phyloP scores from a whole-genome alignment of 2,113 vertebrate genomes.

The Leptobrachium leishanense region DNA sequence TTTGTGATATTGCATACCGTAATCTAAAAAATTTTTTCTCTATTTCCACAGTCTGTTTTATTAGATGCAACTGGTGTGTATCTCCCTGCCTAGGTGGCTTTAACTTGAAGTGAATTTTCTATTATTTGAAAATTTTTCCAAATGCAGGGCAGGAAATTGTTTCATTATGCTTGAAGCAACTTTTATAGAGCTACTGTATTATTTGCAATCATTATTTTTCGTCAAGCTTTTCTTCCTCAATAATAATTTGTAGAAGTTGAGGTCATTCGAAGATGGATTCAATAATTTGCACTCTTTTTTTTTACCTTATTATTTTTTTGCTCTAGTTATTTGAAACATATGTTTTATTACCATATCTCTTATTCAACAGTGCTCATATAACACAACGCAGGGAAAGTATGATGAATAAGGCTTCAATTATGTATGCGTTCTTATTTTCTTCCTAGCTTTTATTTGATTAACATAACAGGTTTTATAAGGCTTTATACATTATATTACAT shows the following conservation, averaged over 20 bases:
- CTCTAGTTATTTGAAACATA: neutral
- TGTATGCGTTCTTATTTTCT: neutral
- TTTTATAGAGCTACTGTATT: neutral
- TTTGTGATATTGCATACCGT: too few species aligned
- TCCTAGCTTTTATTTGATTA: neutral
- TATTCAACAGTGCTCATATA: neutral
- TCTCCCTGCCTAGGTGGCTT: too few species aligned
- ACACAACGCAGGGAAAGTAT: neutral
- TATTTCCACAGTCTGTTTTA: too few species aligned
- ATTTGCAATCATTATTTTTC: neutral
- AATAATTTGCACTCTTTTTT: neutral
- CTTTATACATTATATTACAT: neutral
- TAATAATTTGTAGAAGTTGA: neutral
- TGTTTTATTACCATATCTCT: neutral
- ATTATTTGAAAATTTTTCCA: constrained; percentile 3
- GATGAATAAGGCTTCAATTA: neutral
- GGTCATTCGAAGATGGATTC: neutral
- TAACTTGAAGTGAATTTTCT: too few species aligned
- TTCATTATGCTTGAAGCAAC: constrained; percentile 2
- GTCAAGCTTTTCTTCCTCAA: constrained; percentile 3
- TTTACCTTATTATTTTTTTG: neutral
- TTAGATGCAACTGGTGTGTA: too few species aligned
- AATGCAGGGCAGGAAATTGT: constrained; percentile 18
- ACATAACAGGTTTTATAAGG: neutral
- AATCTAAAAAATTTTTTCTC: too few species aligned